Evolutionary conservation across 2,113 vertebrate species (phyloP), one percentile per base, ranked within the genome.

Genomic region (Bos indicus): DNA sequence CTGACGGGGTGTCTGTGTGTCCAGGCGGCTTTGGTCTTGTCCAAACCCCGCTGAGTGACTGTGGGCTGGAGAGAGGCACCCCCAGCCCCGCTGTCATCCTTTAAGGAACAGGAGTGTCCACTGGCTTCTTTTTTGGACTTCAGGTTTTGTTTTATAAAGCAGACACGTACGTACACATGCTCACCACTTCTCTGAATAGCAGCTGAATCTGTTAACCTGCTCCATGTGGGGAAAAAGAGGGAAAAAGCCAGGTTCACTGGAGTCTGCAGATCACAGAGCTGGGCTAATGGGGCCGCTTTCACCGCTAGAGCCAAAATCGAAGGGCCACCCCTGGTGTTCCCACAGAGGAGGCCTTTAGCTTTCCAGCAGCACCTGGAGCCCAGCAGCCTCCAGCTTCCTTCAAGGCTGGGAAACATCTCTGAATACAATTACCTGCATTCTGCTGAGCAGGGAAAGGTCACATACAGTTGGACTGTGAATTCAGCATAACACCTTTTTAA

Each of bases 391-490:
- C 81, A 36, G 33, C 81, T 36, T 14, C 57, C 52, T 46, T 85
- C 85, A 14, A 81, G 74, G 57, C n/a, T 46, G 48, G 86, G 16
- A 86, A 89, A n/a, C 46, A 56, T 15, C 71, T 67, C 56, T 51
- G 36, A 89, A 62, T 81, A 83, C 43, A 77, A 64, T 91, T 64
- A 56, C 80, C 51, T 91, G 89, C 51, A 33, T 57, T 93, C 52
- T 51, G 51, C 43, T 19, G 56, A 56, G 64, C 89, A 88, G 36
- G 19, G 14, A 43, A 92, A 83, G 43, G 93, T 83, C 80, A 60
- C 21, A 51, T 56, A 16, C 0, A 4, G 30, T 28, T 2, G 62
- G 60, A 10, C 30, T 57, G 21, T 40, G 56, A n/a, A 74, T 94
- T 67, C 52, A 57, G 8, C 60, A 71, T 40, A 33, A 11, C 26